phyloP scores from a whole-genome alignment of 2,888 invertebrate species.

The Spilarctia lutea region DNA sequence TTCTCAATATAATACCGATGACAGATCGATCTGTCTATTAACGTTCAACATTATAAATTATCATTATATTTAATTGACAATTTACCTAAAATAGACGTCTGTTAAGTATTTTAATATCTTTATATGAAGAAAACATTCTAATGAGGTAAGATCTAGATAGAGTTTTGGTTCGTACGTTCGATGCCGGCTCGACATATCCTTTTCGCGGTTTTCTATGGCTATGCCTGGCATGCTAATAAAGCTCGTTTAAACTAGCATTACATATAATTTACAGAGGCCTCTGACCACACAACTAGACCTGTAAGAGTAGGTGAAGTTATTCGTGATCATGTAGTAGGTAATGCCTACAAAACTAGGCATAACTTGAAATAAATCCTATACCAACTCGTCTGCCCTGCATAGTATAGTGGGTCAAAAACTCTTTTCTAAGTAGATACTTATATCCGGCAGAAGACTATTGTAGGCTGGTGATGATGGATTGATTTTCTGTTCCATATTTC shows the following conservation, averaged over 20 bases:
- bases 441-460: too few relatives aligned
- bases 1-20: slow-evolving; percentile 42
- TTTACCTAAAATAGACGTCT: slow-evolving; percentile 36
- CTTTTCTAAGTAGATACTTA: too few relatives aligned
- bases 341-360: too few relatives aligned
- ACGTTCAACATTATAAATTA: slow-evolving; percentile 43
- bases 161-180: background rate
- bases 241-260: background rate
- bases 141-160: background rate
- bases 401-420: too few relatives aligned
- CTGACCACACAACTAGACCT: background rate
- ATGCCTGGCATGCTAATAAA: background rate
- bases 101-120: slow-evolving; percentile 16
- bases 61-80: slow-evolving; percentile 46
- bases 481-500: background rate
- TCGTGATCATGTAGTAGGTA: too few relatives aligned
- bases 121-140: background rate
- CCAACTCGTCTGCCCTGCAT: too few relatives aligned
- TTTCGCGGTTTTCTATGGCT: too few relatives aligned
- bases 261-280: background rate
- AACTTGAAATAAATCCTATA: too few relatives aligned
- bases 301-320: too few relatives aligned
- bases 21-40: slow-evolving; percentile 40
- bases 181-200: too few relatives aligned
- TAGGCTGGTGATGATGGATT: too few relatives aligned